Base-by-base conservation (phyloP, 2,888 invertebrate species). In the Campoplex nolae region DNA sequence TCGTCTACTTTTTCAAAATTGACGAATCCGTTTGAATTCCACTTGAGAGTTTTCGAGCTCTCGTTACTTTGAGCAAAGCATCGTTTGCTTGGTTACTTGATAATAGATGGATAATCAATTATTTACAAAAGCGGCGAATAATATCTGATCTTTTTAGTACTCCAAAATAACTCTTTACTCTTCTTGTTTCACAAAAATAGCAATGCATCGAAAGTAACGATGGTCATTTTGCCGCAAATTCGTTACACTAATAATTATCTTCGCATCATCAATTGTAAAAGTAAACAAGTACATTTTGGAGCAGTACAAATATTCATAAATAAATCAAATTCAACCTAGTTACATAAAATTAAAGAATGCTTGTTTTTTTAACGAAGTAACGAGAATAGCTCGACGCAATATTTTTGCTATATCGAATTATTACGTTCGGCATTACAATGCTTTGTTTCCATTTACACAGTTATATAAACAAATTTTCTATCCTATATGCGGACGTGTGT, bases 1-100 rank as follows among this genome's bases (percentile, higher is more conserved):
- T 83, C 80, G 42, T 32, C 65, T 62, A 70, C 51, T 62, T 23
- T 11, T 48, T 45, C 62, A 51, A 48, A 35, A 68, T 68, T 32
- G 23, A 45, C 62, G 35, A 68, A 67, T 35, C n/a, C 67, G 48
- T 77, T 67, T 28, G 32, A 73, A 45, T 75, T 79, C 35, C 38
- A 35, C n/a, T 45, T 73, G 23, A 28, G 65, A 56, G 65, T 35
- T 56, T 13, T 18, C 16, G 16, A 70, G n/a, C 13, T 70, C 51
- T 71, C 51, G 71, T 71, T 71, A 71, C 51, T 48, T 32, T 16
- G 71, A 71, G 32, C 48, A 32, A 23, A 71, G 32, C 2, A 18
- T 48, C 48, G 48, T 45, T 18, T 18, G 9, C 48, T 48, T 8
- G 18, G 16, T 70, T 28, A 7, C 32, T 62, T 32, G 6, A 32